Conservation (phyloP, 2,113 vertebrate species). For the Calidris pygmaea region DNA sequence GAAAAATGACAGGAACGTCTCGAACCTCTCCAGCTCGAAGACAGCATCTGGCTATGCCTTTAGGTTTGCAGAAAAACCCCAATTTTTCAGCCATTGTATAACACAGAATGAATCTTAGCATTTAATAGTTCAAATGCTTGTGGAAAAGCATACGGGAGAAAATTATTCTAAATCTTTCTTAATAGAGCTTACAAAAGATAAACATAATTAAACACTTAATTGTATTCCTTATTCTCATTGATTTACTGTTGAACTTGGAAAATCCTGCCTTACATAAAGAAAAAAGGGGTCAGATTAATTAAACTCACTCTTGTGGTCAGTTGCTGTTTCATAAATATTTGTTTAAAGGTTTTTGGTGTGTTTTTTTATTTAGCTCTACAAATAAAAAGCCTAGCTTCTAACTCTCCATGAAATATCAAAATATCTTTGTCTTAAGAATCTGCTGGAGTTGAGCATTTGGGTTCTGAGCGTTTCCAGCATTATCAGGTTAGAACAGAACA, state of each 20-base stretch:
- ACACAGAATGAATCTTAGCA: background rate
- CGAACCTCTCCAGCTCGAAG: background rate
- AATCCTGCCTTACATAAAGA: background rate
- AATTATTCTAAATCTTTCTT: background rate
- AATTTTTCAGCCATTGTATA: background rate
- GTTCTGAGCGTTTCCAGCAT: slow-evolving; percentile 56
- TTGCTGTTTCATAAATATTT: slow-evolving; percentile 35
- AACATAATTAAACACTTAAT: slow-evolving; percentile 13
- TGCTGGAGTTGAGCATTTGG: slow-evolving; percentile 40
- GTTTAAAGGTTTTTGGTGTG: background rate
- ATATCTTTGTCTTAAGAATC: slow-evolving; percentile 63
- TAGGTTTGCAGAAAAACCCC: background rate
- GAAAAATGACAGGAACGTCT: background rate
- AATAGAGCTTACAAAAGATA: background rate
- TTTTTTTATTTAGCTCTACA: background rate
- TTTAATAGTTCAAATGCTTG: background rate
- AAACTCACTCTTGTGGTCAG: slow-evolving; percentile 17
- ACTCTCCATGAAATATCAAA: slow-evolving; percentile 42
- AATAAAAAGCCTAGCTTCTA: slow-evolving; percentile 44
- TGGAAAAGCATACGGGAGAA: background rate
- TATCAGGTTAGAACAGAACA: slow-evolving; percentile 76
- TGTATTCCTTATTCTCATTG: background rate
- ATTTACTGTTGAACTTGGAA: background rate
- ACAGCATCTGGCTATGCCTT: background rate
- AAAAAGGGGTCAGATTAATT: slow-evolving; percentile 35